These are phyloP conservation scores for Ryuthela nishihirai DNA, from an alignment of 2,888 invertebrate genomes.

Conservation along the genomic window DNA sequence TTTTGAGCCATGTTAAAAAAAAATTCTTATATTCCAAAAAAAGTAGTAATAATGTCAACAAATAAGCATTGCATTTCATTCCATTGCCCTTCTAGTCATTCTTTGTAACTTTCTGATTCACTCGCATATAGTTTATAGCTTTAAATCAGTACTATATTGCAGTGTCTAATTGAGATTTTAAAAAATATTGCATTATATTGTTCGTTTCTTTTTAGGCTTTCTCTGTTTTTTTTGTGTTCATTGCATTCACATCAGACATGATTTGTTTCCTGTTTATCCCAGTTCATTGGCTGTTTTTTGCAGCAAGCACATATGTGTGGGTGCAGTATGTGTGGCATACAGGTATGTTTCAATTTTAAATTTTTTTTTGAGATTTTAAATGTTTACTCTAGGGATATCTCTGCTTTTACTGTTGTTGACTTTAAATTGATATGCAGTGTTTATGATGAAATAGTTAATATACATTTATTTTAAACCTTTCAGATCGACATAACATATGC, in stretches of 20 bases:
- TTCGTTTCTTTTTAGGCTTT: slow-evolving; percentile 69
- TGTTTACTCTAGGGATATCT: not conserved
- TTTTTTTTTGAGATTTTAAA: no score
- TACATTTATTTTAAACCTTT: not conserved
- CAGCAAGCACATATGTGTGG: slow-evolving; percentile 98
- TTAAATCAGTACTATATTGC: no score
- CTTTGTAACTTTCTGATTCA: no score
- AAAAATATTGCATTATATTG: slow-evolving; percentile 9
- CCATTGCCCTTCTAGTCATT: no score
- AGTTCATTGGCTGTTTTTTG: slow-evolving; percentile 94
- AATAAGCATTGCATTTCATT: no score
- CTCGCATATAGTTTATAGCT: no score
- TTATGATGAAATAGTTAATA: not conserved
- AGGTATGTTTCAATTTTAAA: slow-evolving; percentile 59
- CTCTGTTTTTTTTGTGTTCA: slow-evolving; percentile 95
- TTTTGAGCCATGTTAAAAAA: no score
- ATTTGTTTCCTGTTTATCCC: slow-evolving; percentile 99
- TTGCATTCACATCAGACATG: slow-evolving; percentile 96
- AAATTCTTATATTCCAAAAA: no score
- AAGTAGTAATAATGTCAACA: no score
- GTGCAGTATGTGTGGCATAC: slow-evolving; percentile 98
- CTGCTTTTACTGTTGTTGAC: not conserved
- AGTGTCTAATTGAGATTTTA: slow-evolving; percentile 4
- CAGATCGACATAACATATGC: no score
- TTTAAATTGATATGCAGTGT: not conserved